Base-by-base conservation (phyloP, 2,797 vertebrate species). In the Danio tinwini region DNA sequence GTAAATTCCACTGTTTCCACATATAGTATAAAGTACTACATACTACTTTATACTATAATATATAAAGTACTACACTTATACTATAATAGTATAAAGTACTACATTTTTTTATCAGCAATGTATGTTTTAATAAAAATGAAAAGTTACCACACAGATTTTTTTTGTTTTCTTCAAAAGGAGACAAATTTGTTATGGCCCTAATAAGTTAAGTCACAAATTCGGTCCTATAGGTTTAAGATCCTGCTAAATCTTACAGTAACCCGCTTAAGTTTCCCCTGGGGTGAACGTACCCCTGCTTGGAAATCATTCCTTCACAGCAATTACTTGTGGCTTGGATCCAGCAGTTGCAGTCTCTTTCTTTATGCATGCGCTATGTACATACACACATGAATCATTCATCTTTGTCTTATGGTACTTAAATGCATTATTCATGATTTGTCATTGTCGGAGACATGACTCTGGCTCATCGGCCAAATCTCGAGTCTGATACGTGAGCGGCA, bases 221-320 rank as follows among this genome's bases (percentile, higher is more conserved):
- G 11, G 7, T 39, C 29, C 9, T 7, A 8, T 16, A 52, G 29
- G 29, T 53, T 40, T n/a, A 49, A 37, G 13, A 55, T 49, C 10
- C 37, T 21, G 44, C 19, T 47, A 56, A 59, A 45, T 44, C 12
- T 56, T 56, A 56, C 39, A 72, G 69, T 73, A 73, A 47, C 55
- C 5, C 0, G 19, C 40, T 59, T 59, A 58, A 44, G 14, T 73
- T 47, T 59, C 19, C 71, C 42, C 71, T 6, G 9, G 5, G 70
- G 55, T 59, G 55, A 3, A 58, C 2, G 14, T 12, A 74, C 52
- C 12, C 17, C 50, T 58, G 70, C 53, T 58, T 17, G 16, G 53
- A 17, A 72, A 44, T 47, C 71, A 74, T 45, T 63, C 45, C 50
- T 74, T 74, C 29, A 63, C n/a, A 74, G 37, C 45, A 63, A 74